Evolutionary conservation across 1,140 invertebrate species (phyloP), one percentile per base, ranked within the genome.

Genomic region (Monomorium pharaonis): DNA sequence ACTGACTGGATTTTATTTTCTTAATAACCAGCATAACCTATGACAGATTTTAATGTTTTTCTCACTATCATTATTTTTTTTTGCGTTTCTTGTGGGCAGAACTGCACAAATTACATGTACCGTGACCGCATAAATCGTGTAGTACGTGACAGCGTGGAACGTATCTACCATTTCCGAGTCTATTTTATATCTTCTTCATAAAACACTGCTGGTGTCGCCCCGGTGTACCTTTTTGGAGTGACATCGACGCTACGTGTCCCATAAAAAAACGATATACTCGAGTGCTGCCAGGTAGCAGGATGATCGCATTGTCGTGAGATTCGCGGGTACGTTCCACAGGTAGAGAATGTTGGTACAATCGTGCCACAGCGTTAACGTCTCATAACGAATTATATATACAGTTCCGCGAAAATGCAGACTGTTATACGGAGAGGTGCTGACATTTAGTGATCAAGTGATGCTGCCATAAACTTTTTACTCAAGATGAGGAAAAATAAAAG

Each of bases 151-250:
- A 80, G 33, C 63, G 62, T 56, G 49, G 65, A 74, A 58, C 27
- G 37, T 74, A 72, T 72, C 30, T 51, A 42, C n/a, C 49, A 54
- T 72, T 81, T 30, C 63, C 60, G 18, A 74, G 78, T 74, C 51
- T 44, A 72, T 72, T 74, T 83, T 83, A 74, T 83, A 83, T 74
- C 18, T 72, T 33, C 42, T 83, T 74, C 27, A 54, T 83, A 56
- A 81, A 56, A 74, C 54, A 58, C n/a, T 14, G n/a, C 51, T 27
- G 65, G 51, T 72, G 69, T 72, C 37, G 51, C 78, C 24, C 21
- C 24, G 14, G 37, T 58, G 37, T 47, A 9, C 24, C 27, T 60
- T 83, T 83, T 83, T 33, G n/a, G 51, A 83, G 78, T 83, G 67
- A 83, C 51, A 47, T 72, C 51, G 49, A 30, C 78, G 24, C 54